Percentiles rank a stretch among this genome's conserved stretches.
These are phyloP conservation scores for Leptobrachium leishanense DNA, from an alignment of 2,113 vertebrate genomes.

Conservation along the genomic window DNA sequence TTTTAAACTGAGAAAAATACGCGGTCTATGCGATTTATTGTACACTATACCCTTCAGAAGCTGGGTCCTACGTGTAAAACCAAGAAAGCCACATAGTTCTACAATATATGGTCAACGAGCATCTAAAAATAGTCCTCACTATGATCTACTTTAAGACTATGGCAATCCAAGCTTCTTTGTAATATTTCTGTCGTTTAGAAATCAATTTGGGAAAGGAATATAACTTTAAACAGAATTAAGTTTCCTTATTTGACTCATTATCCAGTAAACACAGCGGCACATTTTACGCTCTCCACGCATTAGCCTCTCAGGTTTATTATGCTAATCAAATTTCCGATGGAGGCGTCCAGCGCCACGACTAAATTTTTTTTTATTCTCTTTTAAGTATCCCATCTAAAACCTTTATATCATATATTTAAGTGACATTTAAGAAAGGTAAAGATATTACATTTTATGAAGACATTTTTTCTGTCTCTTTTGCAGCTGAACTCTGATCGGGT, in stretches of 20 bases:
- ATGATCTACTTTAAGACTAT: too few relatives aligned
- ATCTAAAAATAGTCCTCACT: too few relatives aligned
- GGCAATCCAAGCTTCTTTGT: too few relatives aligned
- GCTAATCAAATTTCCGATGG: slow-evolving; percentile 22
- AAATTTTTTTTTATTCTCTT: not conserved
- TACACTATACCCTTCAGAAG: too few relatives aligned
- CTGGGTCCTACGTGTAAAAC: too few relatives aligned
- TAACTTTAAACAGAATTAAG: not conserved
- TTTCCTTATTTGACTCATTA: slow-evolving; percentile 30
- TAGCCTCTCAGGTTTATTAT: slow-evolving; percentile 9
- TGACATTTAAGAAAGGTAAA: slow-evolving; percentile 33
- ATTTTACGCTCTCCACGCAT: slow-evolving; percentile 16
- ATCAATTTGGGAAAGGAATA: too few relatives aligned
- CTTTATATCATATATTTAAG: slow-evolving; percentile 29
- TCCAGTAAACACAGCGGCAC: slow-evolving; percentile 23
- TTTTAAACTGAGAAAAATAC: too few relatives aligned
- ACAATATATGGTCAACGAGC: too few relatives aligned
- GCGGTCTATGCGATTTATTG: too few relatives aligned
- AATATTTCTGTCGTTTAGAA: too few relatives aligned
- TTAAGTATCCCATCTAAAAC: slow-evolving; percentile 28
- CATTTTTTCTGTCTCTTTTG: slow-evolving; percentile 32
- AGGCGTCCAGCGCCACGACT: not conserved
- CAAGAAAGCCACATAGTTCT: too few relatives aligned
- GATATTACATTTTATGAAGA: slow-evolving; percentile 35
- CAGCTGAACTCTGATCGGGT: slow-evolving; percentile 13